These are phyloP conservation scores for Margarornis squamiger DNA, from an alignment of 2,797 vertebrate species.

Conservation along the genomic window DNA sequence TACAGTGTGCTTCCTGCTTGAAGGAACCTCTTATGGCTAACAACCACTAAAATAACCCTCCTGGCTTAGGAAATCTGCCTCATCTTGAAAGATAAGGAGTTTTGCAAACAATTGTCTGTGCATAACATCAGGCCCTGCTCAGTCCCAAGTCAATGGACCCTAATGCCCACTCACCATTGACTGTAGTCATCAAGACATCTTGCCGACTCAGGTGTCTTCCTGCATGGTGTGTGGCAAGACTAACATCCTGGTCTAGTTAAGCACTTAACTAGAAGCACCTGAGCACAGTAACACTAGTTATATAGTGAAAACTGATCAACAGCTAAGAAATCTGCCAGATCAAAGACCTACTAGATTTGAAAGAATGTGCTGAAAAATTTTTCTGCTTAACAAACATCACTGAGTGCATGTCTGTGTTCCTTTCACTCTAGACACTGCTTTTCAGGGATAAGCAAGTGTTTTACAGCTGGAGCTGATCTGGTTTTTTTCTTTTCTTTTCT, in stretches of 20 bases:
- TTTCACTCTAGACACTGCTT: neutral
- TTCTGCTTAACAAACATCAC: neutral
- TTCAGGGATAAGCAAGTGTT: neutral
- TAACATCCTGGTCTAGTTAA: neutral
- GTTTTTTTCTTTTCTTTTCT: neutral
- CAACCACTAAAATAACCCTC: neutral
- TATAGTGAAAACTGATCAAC: neutral
- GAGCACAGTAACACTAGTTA: neutral
- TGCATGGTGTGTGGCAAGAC: neutral
- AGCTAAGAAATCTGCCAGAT: neutral
- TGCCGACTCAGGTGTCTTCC: neutral
- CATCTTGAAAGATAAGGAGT: neutral
- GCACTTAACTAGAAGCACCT: neutral
- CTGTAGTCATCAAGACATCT: neutral
- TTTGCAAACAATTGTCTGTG: neutral
- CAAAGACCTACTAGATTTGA: neutral
- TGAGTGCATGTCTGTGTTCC: neutral
- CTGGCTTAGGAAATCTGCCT: neutral
- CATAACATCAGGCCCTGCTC: neutral
- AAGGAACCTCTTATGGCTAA: neutral
- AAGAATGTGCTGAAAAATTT: neutral
- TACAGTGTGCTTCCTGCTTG: neutral
- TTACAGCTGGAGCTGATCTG: neutral
- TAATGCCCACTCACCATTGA: neutral
- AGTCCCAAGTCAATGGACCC: neutral